These are phyloP conservation scores for Cepaea hortensis DNA, from an alignment of 2,888 invertebrate genomes.

Conservation along the genomic window DNA sequence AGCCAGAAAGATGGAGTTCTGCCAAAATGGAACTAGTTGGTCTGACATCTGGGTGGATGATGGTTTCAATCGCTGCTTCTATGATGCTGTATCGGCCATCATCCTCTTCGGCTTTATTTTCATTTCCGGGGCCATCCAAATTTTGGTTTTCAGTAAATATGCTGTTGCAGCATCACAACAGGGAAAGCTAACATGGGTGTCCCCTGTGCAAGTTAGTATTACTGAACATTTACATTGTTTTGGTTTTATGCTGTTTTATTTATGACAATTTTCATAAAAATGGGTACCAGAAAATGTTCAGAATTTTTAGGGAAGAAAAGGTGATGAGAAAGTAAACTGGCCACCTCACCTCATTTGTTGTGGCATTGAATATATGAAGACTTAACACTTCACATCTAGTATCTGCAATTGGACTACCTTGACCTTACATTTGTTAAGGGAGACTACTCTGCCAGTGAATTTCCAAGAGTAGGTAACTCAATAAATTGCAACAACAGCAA, in stretches of 20 bases:
- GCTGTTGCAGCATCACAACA: constrained; percentile 83
- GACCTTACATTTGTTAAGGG: too few relatives aligned
- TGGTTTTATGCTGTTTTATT: not conserved
- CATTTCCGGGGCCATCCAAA: constrained; percentile 83
- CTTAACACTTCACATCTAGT: too few relatives aligned
- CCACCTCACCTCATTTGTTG: too few relatives aligned
- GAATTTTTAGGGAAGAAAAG: not conserved
- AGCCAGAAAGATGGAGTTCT: constrained; percentile 62
- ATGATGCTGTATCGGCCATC: constrained; percentile 87
- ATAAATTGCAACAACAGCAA: too few relatives aligned
- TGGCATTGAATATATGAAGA: too few relatives aligned
- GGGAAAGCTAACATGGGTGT: constrained; percentile 83
- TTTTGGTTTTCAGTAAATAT: constrained; percentile 81
- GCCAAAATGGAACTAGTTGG: constrained; percentile 63
- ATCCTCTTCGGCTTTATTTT: constrained; percentile 86
- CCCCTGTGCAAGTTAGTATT: constrained; percentile 79
- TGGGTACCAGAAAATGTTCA: too few relatives aligned
- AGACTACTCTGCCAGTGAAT: too few relatives aligned
- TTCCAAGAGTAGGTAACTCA: too few relatives aligned
- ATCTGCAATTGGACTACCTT: too few relatives aligned
- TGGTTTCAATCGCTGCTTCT: constrained; percentile 91
- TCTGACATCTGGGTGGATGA: constrained; percentile 83
- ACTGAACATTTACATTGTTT: not conserved
- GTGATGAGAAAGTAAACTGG: too few relatives aligned
- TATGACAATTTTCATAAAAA: not conserved